Conservation (phyloP, 2,113 vertebrate species). For the Xiphophorus maculatus region DNA sequence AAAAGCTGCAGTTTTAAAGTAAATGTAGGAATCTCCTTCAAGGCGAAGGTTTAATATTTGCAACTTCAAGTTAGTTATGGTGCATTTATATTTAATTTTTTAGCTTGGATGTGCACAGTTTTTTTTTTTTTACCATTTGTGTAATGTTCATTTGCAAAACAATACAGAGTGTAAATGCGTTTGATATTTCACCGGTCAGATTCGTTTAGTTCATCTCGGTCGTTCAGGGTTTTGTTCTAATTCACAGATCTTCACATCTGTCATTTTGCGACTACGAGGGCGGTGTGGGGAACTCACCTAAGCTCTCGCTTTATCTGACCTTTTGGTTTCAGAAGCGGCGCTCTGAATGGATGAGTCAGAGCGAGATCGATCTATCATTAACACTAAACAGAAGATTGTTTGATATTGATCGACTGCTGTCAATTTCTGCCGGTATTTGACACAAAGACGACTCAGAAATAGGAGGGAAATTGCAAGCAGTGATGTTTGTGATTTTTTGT, state of each 20-base stretch:
- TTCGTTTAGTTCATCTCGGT: neutral
- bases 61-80: neutral
- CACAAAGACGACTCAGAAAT: neutral
- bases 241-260: neutral
- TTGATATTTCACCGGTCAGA: neutral
- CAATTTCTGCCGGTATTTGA: neutral
- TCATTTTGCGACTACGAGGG: conserved; percentile 22
- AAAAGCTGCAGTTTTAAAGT: too few relatives aligned
- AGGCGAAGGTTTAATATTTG: neutral
- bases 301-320: neutral
- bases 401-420: neutral
- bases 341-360: conserved; percentile 14
- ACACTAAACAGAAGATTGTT: neutral
- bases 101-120: too few relatives aligned
- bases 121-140: neutral
- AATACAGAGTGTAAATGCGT: neutral
- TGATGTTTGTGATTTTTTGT: neutral
- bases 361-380: neutral
- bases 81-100: too few relatives aligned
- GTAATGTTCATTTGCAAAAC: neutral
- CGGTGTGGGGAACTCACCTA: conserved; percentile 1
- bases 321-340: conserved; percentile 2
- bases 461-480: neutral
- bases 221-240: neutral
- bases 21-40: neutral